Conservation (phyloP, 1,140 invertebrate genomes). For the Ericerus pela region DNA sequence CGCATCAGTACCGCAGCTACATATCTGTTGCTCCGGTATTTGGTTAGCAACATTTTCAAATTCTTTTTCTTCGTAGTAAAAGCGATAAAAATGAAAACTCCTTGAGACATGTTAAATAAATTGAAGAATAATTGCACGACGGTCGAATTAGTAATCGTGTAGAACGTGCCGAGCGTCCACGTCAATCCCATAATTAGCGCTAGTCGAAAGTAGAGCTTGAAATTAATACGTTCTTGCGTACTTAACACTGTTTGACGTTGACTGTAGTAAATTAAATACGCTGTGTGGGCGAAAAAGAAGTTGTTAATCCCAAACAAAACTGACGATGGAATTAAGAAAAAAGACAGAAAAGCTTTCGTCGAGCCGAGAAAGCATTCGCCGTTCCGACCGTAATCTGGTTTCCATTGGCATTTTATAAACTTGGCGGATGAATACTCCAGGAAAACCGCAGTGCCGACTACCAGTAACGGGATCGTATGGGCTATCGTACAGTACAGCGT, state of each 20-base stretch:
- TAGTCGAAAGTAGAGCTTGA: conserved; percentile 41
- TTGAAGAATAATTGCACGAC: conserved; percentile 38
- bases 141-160: conserved; percentile 32
- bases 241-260: conserved; percentile 21
- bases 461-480: conserved; percentile 36
- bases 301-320: conserved; percentile 36
- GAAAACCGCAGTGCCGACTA: conserved; percentile 34
- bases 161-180: conserved; percentile 38
- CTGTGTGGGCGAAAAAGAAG: conserved; percentile 36
- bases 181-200: conserved; percentile 38
- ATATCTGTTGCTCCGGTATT: no score
- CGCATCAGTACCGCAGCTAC: no score
- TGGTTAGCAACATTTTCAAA: no score
- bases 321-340: conserved; percentile 37
- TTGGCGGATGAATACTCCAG: conserved; percentile 32
- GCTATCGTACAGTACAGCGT: conserved; percentile 37
- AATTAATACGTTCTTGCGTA: conserved; percentile 24
- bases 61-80: no score
- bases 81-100: conserved; percentile 41
- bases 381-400: background rate
- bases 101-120: conserved; percentile 40
- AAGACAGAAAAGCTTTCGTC: conserved; percentile 34
- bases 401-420: background rate
- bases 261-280: conserved; percentile 36
- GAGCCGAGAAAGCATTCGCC: background rate